Percentiles rank a stretch among this genome's conserved stretches.
Conservation (phyloP, 2,797 vertebrate genomes). For the Enoplosus armatus region DNA sequence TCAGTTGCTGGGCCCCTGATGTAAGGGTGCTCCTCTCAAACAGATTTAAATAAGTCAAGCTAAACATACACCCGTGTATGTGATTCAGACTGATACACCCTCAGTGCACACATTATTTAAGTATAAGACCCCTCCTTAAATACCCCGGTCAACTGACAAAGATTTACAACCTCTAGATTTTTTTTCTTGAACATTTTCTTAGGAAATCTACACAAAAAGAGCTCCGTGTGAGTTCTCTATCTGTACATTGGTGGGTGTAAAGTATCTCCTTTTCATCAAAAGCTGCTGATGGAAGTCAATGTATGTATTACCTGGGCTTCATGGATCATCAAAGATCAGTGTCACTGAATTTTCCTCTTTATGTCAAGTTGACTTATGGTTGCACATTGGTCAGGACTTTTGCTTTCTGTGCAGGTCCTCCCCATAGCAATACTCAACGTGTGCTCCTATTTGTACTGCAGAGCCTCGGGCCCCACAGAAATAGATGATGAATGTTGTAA, state of each 20-base stretch:
- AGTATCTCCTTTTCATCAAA: constrained; percentile 59
- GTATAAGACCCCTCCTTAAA: constrained; percentile 47
- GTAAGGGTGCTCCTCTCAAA: constrained; percentile 38
- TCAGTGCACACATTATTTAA: constrained; percentile 53
- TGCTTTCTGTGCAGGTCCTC: constrained; percentile 56
- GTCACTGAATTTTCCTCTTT: constrained; percentile 42
- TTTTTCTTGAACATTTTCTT: constrained; percentile 39
- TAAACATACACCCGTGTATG: constrained; percentile 26
- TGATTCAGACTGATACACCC: constrained; percentile 30
- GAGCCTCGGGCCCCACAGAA: constrained; percentile 40
- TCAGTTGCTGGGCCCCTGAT: constrained; percentile 16
- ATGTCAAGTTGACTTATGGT: constrained; percentile 45
- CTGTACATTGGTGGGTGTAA: constrained; percentile 52
- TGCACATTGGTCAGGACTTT: constrained; percentile 58
- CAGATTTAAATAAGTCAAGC: constrained; percentile 37
- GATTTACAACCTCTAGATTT: constrained; percentile 42
- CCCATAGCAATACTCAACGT: constrained; percentile 73
- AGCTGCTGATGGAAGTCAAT: constrained; percentile 68
- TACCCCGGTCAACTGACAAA: constrained; percentile 42
- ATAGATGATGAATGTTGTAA: constrained; percentile 71
- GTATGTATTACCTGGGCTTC: constrained; percentile 49
- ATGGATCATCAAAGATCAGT: constrained; percentile 41
- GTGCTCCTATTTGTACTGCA: constrained; percentile 44
- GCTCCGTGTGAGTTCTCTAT: constrained; percentile 41
- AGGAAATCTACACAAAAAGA: constrained; percentile 27